phyloP scores from a whole-genome alignment of 2,888 invertebrate genomes.

The Troglohyphantes excavatus region DNA sequence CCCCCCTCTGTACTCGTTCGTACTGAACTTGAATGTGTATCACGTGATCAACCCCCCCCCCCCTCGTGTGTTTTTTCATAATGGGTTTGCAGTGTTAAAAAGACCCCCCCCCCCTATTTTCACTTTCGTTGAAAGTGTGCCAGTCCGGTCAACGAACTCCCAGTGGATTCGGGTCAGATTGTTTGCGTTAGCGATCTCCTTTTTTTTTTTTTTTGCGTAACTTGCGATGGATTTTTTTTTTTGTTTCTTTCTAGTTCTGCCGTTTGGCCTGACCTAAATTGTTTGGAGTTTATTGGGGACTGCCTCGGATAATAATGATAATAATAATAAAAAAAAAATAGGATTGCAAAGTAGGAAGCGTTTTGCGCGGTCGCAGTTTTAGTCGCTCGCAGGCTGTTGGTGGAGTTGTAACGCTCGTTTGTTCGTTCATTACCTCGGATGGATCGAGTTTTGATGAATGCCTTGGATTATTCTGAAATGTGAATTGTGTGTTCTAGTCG shows the following conservation, averaged over 20 bases:
- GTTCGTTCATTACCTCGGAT: not conserved
- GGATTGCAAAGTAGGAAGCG: slow-evolving; percentile 62
- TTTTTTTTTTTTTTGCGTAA: slow-evolving; percentile 66
- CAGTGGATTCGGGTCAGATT: slow-evolving; percentile 57
- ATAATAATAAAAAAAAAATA: slow-evolving; percentile 43
- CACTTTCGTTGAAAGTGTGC: slow-evolving; percentile 78
- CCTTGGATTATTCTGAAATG: not conserved
- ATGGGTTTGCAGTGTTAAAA: not conserved
- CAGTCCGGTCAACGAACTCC: slow-evolving; percentile 74
- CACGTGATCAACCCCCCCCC: slow-evolving; percentile 54
- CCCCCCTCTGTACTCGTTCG: slow-evolving; percentile 36
- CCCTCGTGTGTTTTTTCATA: not conserved
- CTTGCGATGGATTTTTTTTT: slow-evolving; percentile 41
- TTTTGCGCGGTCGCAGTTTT: slow-evolving; percentile 29
- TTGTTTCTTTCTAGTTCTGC: slow-evolving; percentile 59
- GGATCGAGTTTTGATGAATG: slow-evolving; percentile 2
- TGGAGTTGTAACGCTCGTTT: slow-evolving; percentile 24
- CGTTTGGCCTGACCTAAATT: slow-evolving; percentile 78
- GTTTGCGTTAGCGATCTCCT: slow-evolving; percentile 33
- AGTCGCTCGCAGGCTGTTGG: slow-evolving; percentile 57
- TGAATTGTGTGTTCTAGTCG: not conserved
- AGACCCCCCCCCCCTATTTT: too few species aligned
- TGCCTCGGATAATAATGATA: slow-evolving; percentile 69
- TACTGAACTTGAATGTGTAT: slow-evolving; percentile 77
- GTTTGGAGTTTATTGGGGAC: slow-evolving; percentile 76